These are phyloP conservation scores for Drosophila borealis DNA, from an alignment of 2,888 invertebrate species.

Conservation along the genomic window DNA sequence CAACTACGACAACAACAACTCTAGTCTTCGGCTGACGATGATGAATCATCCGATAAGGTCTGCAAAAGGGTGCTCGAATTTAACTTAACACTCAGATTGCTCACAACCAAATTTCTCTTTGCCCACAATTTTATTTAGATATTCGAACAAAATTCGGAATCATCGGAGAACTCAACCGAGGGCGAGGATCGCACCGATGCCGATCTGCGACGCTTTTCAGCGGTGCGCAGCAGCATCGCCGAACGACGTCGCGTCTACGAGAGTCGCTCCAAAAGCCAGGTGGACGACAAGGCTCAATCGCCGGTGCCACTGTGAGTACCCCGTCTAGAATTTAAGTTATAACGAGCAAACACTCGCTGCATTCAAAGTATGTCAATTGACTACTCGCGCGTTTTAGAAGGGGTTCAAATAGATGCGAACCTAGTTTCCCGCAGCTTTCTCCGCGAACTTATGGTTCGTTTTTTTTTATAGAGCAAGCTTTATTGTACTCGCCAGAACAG, in stretches of 20 bases:
- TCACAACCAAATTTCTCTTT: background rate
- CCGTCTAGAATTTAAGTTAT: too few species aligned
- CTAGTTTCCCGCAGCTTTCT: too few species aligned
- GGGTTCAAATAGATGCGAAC: too few species aligned
- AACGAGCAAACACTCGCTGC: too few species aligned
- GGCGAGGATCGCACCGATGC: constrained; percentile 85
- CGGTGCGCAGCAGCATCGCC: constrained; percentile 90
- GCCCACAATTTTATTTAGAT: constrained; percentile 65
- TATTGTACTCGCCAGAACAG: too few species aligned
- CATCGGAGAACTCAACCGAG: constrained; percentile 86
- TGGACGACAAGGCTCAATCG: constrained; percentile 89
- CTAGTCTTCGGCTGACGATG: constrained; percentile 83
- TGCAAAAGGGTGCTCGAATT: constrained; percentile 50
- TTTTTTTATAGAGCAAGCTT: too few species aligned
- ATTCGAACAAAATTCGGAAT: constrained; percentile 84
- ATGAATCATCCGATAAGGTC: constrained; percentile 84
- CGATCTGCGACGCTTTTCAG: constrained; percentile 87
- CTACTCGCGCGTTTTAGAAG: too few species aligned
- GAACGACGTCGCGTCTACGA: constrained; percentile 92
- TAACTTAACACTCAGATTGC: background rate
- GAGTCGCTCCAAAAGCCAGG: constrained; percentile 89
- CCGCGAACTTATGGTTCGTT: too few species aligned
- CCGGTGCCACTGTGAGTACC: constrained; percentile 89
- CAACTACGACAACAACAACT: constrained; percentile 49
- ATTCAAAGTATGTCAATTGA: too few species aligned